phyloP scores from a whole-genome alignment of 2,797 vertebrate genomes.

The Momotus momota region DNA sequence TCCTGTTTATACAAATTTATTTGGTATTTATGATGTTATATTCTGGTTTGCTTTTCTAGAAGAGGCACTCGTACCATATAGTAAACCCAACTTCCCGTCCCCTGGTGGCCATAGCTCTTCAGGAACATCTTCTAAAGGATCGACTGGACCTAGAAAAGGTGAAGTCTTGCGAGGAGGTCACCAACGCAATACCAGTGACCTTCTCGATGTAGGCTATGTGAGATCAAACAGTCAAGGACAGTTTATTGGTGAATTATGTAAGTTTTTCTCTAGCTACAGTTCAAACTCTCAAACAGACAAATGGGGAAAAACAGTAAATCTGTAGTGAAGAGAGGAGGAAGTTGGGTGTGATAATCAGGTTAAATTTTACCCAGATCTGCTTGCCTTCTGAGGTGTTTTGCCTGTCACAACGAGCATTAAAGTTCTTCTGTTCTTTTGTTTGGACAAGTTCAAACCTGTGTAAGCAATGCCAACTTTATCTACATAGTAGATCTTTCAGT shows the following conservation, averaged over 20 bases:
- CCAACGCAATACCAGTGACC: conserved; percentile 90
- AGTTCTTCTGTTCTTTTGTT: background rate
- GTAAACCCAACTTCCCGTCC: conserved; percentile 96
- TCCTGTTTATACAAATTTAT: background rate
- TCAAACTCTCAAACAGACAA: background rate
- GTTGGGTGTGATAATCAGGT: background rate
- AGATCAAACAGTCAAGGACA: conserved; percentile 93
- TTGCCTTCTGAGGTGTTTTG: background rate
- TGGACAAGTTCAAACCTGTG: background rate
- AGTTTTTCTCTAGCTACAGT: conserved; percentile 73
- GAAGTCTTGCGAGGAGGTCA: conserved; percentile 91
- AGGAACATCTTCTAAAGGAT: conserved; percentile 98
- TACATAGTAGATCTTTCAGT: background rate
- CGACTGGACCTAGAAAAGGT: conserved; percentile 93
- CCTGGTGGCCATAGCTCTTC: conserved; percentile 96
- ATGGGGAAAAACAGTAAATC: background rate
- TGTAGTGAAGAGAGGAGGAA: background rate
- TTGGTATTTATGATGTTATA: background rate
- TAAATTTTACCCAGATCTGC: background rate
- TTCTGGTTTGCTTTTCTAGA: conserved; percentile 81
- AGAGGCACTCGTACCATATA: conserved; percentile 94
- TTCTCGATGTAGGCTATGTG: conserved; percentile 90
- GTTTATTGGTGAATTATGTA: conserved; percentile 97
- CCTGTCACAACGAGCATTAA: background rate
- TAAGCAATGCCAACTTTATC: background rate